Conservation (phyloP, 92 coral and sea anemone genomes). For the Bergia sp. region DNA sequence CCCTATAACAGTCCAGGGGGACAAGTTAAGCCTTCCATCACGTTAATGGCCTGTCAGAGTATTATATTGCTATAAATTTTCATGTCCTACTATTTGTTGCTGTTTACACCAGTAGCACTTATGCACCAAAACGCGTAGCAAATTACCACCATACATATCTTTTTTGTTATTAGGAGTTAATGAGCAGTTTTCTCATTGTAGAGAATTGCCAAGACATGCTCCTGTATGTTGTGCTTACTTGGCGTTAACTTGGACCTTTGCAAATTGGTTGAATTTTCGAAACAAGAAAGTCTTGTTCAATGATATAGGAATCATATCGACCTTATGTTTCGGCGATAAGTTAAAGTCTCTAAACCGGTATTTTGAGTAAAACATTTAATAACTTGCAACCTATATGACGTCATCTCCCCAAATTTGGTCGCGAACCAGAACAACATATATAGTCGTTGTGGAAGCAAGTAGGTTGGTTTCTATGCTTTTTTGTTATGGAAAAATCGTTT, state of each 20-base stretch:
- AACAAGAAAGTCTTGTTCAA: constrained; percentile 27
- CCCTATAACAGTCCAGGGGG: constrained; percentile 10
- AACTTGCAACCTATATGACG: constrained; percentile 25
- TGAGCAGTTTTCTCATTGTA: constrained; percentile 10
- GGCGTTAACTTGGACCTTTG: constrained; percentile 15
- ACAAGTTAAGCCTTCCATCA: constrained; percentile 21
- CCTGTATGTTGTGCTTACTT: constrained; percentile 23
- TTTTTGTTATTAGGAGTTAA: constrained; percentile 20
- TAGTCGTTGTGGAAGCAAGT: constrained; percentile 3
- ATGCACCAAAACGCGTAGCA: constrained; percentile 27
- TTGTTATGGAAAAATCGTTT: constrained; percentile 11
- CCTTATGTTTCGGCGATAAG: constrained; percentile 21
- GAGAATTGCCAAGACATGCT: constrained; percentile 3
- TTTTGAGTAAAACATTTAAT: constrained; percentile 15
- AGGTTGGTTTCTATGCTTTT: neutral
- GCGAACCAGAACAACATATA: neutral
- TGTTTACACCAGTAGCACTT: constrained; percentile 25
- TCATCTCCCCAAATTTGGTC: constrained; percentile 24
- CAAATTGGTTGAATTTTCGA: constrained; percentile 10
- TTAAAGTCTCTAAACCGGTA: constrained; percentile 4
- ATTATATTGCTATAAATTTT: constrained; percentile 18
- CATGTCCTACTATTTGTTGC: constrained; percentile 25
- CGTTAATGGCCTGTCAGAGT: neutral
- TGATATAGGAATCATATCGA: constrained; percentile 18
- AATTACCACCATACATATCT: constrained; percentile 13